Conservation (phyloP, 2,113 vertebrate genomes). For the Rhinolophus sinicus region DNA sequence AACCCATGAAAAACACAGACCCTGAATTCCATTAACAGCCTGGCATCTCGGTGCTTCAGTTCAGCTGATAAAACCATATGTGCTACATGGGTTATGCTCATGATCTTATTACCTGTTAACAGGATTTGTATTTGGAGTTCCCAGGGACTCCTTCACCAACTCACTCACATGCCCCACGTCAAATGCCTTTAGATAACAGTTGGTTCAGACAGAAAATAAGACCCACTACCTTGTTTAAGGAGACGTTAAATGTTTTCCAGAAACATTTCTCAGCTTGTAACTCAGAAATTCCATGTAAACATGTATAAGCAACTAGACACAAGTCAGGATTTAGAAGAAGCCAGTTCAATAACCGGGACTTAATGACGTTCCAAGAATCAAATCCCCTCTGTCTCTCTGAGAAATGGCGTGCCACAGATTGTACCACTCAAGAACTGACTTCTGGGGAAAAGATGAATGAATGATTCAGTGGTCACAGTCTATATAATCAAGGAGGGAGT, state of each 20-base stretch:
- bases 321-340: slow-evolving; percentile 45
- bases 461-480: background rate
- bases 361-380: slow-evolving; percentile 10
- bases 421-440: background rate
- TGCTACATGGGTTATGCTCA: background rate
- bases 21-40: slow-evolving; percentile 72
- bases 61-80: background rate
- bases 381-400: background rate
- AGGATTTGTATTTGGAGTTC: slow-evolving; percentile 61
- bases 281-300: slow-evolving; percentile 42
- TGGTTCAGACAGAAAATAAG: background rate
- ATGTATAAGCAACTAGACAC: slow-evolving; percentile 1
- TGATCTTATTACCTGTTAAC: slow-evolving; percentile 62
- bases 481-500: background rate
- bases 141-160: background rate
- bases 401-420: background rate
- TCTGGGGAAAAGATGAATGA: background rate
- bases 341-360: background rate
- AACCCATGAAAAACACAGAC: slow-evolving; percentile 75
- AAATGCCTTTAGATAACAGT: background rate
- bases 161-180: background rate
- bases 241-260: slow-evolving; percentile 50
- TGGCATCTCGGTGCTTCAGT: slow-evolving; percentile 52
- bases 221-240: slow-evolving; percentile 49
- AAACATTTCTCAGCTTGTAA: slow-evolving; percentile 10